Evolutionary conservation across 2,113 vertebrate genomes (phyloP).

Genomic region (Nycticorax nycticorax): DNA sequence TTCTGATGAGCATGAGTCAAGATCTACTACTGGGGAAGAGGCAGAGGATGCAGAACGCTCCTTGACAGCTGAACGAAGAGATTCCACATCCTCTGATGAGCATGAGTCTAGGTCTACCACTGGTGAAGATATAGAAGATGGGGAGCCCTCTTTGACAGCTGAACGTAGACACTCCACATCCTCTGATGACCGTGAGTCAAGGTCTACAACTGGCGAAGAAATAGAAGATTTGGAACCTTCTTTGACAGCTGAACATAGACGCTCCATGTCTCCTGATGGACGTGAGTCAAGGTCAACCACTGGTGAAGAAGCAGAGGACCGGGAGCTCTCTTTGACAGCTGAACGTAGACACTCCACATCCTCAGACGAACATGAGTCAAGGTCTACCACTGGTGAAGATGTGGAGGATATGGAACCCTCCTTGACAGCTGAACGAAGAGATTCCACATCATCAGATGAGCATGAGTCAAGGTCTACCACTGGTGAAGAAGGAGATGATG

Average conservation of each 20-base stretch:
- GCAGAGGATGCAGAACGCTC: slow-evolving; percentile 55
- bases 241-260: not conserved
- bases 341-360: slow-evolving; percentile 75
- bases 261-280: slow-evolving; percentile 22
- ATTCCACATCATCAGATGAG: not conserved
- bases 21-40: slow-evolving; percentile 51
- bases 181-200: slow-evolving; percentile 62
- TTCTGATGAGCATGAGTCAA: slow-evolving; percentile 67
- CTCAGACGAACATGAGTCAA: slow-evolving; percentile 60
- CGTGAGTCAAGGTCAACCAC: slow-evolving; percentile 51
- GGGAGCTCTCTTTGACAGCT: slow-evolving; percentile 65
- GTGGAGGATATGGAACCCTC: slow-evolving; percentile 29
- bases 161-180: slow-evolving; percentile 75
- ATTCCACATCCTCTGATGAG: slow-evolving; percentile 40
- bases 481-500: not conserved
- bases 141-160: slow-evolving; percentile 67
- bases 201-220: slow-evolving; percentile 52
- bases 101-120: slow-evolving; percentile 47
- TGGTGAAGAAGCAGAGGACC: slow-evolving; percentile 26
- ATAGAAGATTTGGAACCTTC: slow-evolving; percentile 39
- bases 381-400: slow-evolving; percentile 53
- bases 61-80: slow-evolving; percentile 24
- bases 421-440: slow-evolving; percentile 10
- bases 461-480: slow-evolving; percentile 42
- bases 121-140: slow-evolving; percentile 26